A percentile compares a stretch with the other conserved stretches of the same genome.
phyloP scores from a whole-genome alignment of 2,113 vertebrate species.

The Turdus rufiventris region DNA sequence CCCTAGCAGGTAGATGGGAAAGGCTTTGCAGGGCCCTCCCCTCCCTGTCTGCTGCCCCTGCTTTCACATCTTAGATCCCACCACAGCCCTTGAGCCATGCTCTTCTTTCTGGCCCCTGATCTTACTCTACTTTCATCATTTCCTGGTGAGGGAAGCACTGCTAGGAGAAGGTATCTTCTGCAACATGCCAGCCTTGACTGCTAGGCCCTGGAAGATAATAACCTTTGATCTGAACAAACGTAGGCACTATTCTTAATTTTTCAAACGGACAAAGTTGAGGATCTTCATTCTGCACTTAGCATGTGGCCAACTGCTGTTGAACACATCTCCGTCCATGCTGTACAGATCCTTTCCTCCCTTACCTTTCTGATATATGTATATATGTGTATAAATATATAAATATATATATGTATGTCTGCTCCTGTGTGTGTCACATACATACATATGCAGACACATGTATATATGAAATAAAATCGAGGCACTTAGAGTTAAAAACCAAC shows the following conservation, averaged over 20 bases:
- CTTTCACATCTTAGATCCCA: neutral
- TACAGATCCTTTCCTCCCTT: neutral
- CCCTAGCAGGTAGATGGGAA: neutral
- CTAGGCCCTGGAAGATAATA: neutral
- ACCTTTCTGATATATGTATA: neutral
- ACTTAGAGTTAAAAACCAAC: neutral
- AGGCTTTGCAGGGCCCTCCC: neutral
- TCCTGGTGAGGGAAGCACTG: neutral
- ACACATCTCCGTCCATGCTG: neutral
- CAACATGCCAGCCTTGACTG: constrained; percentile 1
- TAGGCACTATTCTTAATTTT: constrained; percentile 1
- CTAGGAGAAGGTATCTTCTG: neutral
- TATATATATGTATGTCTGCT: neutral
- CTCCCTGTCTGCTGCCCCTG: neutral
- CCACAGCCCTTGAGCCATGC: neutral
- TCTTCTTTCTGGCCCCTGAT: neutral
- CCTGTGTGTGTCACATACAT: neutral
- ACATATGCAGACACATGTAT: neutral
- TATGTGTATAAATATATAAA: neutral
- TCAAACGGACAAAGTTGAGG: constrained; percentile 24
- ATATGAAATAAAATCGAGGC: neutral
- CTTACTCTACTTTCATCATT: neutral
- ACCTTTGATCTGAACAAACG: neutral
- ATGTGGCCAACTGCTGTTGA: constrained; percentile 28
- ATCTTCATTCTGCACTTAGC: constrained; percentile 44